Evolutionary conservation across 2,113 vertebrate genomes (phyloP).

Genomic region (Lamprotornis superbus): DNA sequence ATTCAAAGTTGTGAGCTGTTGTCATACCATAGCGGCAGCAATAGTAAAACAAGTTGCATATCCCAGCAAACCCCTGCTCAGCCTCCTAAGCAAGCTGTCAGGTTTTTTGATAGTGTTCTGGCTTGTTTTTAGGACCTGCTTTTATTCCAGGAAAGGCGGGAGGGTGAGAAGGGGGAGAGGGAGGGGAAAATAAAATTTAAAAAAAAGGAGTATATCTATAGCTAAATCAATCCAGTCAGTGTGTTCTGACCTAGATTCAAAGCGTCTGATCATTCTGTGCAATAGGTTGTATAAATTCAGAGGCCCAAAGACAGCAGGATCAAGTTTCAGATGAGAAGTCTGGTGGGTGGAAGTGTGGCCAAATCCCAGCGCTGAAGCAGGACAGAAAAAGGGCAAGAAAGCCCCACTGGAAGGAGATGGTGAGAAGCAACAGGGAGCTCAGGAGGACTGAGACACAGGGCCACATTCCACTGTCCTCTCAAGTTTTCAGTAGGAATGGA

Average conservation of each 20-base stretch:
- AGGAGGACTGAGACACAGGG: neutral
- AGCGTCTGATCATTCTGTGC: conserved; percentile 32
- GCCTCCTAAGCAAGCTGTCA: conserved; percentile 23
- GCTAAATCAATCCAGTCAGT: conserved; percentile 58
- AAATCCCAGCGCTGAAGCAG: neutral
- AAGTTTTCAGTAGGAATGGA: conserved; percentile 32
- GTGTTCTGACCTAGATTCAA: conserved; percentile 66
- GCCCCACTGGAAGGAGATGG: neutral
- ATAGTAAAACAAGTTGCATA: conserved; percentile 50
- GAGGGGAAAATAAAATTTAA: neutral
- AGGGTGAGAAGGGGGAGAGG: neutral
- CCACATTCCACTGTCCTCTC: neutral
- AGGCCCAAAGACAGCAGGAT: conserved; percentile 44
- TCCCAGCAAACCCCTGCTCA: conserved; percentile 40
- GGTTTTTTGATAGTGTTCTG: conserved; percentile 42
- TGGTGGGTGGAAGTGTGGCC: conserved; percentile 30
- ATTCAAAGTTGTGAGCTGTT: conserved; percentile 41
- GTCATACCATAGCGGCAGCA: conserved; percentile 3
- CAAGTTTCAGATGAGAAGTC: conserved; percentile 48
- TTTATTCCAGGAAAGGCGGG: conserved; percentile 29
- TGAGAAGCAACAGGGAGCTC: neutral
- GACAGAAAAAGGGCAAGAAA: neutral
- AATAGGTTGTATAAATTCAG: conserved; percentile 57
- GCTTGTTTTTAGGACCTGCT: conserved; percentile 11
- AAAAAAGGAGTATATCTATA: neutral